Evolutionary conservation across 1,140 invertebrate genomes (phyloP).

Genomic region (Sinonovacula constricta): DNA sequence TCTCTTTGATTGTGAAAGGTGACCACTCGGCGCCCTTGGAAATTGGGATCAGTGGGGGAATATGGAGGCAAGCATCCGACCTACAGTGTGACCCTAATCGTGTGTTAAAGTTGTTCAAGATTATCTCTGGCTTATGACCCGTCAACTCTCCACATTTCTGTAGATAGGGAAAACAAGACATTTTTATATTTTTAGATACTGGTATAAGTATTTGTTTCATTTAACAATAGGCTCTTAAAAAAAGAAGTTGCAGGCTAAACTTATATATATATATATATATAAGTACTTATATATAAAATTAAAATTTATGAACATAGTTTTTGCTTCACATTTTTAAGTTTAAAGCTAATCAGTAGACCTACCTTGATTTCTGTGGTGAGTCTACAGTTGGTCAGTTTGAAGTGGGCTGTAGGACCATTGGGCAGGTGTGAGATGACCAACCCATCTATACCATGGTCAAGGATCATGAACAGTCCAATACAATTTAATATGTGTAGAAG

Average conservation of each 20-base stretch:
- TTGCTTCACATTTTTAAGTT: too few relatives aligned
- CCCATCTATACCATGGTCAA: slow-evolving; percentile 83
- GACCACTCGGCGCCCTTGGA: slow-evolving; percentile 93
- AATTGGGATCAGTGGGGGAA: slow-evolving; percentile 98
- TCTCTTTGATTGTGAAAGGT: slow-evolving; percentile 99
- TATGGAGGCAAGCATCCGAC: slow-evolving; percentile 95
- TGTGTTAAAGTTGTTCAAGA: slow-evolving; percentile 98
- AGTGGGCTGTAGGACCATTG: slow-evolving; percentile 96
- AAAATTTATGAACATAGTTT: too few relatives aligned
- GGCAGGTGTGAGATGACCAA: slow-evolving; percentile 95
- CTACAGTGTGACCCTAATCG: slow-evolving; percentile 92
- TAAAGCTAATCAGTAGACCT: slow-evolving; percentile 18
- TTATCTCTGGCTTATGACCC: slow-evolving; percentile 93
- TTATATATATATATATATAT: too few relatives aligned
- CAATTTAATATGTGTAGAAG: neutral
- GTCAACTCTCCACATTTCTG: slow-evolving; percentile 82
- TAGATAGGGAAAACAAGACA: slow-evolving; percentile 36
- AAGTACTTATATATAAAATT: too few relatives aligned
- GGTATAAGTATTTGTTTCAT: too few relatives aligned
- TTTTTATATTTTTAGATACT: too few relatives aligned
- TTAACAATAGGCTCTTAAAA: too few relatives aligned
- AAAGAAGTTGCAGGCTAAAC: too few relatives aligned
- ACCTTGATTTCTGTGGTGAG: slow-evolving; percentile 80
- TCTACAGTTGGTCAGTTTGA: slow-evolving; percentile 81
- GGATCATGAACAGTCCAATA: neutral